Conservation (phyloP, 2,888 invertebrate species). For the Latrodectus elegans region DNA sequence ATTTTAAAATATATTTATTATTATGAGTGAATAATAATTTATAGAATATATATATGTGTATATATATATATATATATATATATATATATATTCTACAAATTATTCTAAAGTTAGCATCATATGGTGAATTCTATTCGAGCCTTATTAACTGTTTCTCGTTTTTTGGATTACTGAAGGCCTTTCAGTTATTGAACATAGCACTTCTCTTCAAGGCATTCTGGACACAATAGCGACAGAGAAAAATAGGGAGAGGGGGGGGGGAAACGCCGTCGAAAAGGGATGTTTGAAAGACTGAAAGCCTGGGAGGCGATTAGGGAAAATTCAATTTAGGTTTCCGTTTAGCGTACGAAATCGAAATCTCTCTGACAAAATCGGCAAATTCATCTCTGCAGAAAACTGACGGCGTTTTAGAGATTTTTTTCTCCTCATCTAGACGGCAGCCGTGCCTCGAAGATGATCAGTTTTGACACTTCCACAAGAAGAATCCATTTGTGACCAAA, state of each 20-base stretch:
- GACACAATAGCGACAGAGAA: not conserved
- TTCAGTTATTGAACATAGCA: not conserved
- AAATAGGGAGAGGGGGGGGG: not conserved
- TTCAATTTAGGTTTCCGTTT: slow-evolving; percentile 44
- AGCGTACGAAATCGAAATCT: slow-evolving; percentile 34
- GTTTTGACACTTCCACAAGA: not conserved
- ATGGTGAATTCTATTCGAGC: not conserved
- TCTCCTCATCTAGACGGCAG: not conserved
- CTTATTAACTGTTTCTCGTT: not conserved
- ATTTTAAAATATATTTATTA: too few species aligned
- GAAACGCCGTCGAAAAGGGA: not conserved
- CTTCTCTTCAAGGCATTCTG: not conserved
- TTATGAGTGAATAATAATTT: too few species aligned
- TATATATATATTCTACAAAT: too few species aligned
- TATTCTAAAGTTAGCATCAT: too few species aligned
- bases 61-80: too few species aligned
- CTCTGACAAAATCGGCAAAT: slow-evolving; percentile 8
- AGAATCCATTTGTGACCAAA: not conserved
- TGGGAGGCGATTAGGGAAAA: slow-evolving; percentile 44
- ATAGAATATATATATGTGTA: too few species aligned
- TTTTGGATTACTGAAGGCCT: not conserved
- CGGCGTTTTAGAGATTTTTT: not conserved
- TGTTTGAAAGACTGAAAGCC: slow-evolving; percentile 7
- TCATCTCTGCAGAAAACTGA: slow-evolving; percentile 1
- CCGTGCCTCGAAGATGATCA: not conserved